Conservation (phyloP, 2,888 invertebrate species). For the Chesias legatella region DNA sequence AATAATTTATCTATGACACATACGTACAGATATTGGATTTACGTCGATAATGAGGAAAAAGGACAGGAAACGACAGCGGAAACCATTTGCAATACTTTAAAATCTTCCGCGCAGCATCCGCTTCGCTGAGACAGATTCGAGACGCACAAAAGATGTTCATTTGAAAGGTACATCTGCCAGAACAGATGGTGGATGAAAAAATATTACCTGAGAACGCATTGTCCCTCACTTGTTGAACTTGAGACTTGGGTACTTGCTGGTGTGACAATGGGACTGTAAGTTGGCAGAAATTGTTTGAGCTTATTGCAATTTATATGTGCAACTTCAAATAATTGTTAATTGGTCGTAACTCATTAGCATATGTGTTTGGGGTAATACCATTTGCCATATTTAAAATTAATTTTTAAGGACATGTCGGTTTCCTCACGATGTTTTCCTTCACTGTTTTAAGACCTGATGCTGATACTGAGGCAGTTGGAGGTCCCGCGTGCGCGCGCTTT, state of each 20-base stretch:
- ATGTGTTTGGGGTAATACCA: too few relatives aligned
- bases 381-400: too few relatives aligned
- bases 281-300: constrained; percentile 5
- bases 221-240: constrained; percentile 53
- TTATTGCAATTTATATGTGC: too few relatives aligned
- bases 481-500: too few relatives aligned
- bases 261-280: constrained; percentile 31
- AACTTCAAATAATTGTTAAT: too few relatives aligned
- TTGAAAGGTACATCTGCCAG: constrained; percentile 68
- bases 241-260: constrained; percentile 28
- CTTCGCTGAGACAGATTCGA: constrained; percentile 13
- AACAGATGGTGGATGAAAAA: constrained; percentile 65
- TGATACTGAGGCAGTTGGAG: too few relatives aligned
- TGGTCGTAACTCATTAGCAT: too few relatives aligned
- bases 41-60: constrained; percentile 18
- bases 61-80: constrained; percentile 45
- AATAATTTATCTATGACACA: too few relatives aligned
- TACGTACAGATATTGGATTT: too few relatives aligned
- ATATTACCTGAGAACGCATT: constrained; percentile 59
- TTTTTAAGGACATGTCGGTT: too few relatives aligned
- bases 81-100: constrained; percentile 55
- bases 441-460: too few relatives aligned
- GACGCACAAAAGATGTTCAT: constrained; percentile 15
- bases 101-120: constrained; percentile 34
- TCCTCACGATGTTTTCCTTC: too few relatives aligned